These are phyloP conservation scores for Xyliphius kryptos DNA, from an alignment of 2,113 vertebrate species.

Conservation along the genomic window DNA sequence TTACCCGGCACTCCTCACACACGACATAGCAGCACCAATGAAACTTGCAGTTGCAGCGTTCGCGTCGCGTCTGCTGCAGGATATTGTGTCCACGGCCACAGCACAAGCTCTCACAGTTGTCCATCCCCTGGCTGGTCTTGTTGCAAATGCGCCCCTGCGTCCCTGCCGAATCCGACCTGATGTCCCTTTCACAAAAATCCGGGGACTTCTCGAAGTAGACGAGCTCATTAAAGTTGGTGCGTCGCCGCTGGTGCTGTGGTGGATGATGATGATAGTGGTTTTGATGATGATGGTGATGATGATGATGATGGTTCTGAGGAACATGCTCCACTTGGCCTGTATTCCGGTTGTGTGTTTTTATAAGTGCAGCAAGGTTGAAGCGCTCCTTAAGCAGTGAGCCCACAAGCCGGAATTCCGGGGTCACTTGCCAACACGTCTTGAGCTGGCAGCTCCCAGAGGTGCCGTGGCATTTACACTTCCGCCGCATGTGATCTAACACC, in stretches of 20 bases:
- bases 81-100: conserved; percentile 97
- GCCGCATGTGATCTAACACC: conserved; percentile 88
- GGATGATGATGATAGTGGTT: too few species aligned
- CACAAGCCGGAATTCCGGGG: conserved; percentile 87
- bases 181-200: too few species aligned
- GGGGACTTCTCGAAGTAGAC: too few species aligned
- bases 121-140: conserved; percentile 87
- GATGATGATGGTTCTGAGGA: conserved; percentile 39
- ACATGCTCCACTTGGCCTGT: conserved; percentile 84
- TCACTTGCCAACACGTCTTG: conserved; percentile 98
- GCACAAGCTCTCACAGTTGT: conserved; percentile 95
- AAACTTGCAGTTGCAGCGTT: too few species aligned
- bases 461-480: too few species aligned
- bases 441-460: conserved; percentile 98
- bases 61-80: conserved; percentile 88
- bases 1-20: conserved; percentile 91
- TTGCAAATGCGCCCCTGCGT: conserved; percentile 95
- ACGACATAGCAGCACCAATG: too few species aligned
- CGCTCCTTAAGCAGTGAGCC: conserved; percentile 89
- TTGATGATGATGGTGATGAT: too few species aligned
- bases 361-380: conserved; percentile 86
- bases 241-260: conserved; percentile 52
- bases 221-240: too few species aligned
- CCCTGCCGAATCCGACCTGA: conserved; percentile 82
- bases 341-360: conserved; percentile 95